Evolutionary conservation across 2,113 vertebrate genomes (phyloP).

Genomic region (Gasterosteus nipponicus): DNA sequence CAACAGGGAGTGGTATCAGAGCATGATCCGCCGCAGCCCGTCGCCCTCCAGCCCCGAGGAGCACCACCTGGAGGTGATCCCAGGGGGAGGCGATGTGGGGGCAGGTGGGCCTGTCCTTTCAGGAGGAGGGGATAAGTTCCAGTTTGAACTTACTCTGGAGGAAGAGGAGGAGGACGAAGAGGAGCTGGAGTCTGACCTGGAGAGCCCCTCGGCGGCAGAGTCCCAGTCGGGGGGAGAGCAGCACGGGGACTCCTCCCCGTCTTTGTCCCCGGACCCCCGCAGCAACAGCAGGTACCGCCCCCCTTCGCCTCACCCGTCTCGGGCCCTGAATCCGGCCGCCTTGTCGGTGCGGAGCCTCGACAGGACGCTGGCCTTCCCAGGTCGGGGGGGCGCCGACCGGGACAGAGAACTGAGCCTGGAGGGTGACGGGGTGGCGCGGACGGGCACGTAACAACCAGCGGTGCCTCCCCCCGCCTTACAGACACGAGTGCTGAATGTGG

Average conservation of each 20-base stretch:
- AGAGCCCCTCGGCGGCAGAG: conserved; percentile 81
- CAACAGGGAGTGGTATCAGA: conserved; percentile 95
- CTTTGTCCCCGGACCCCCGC: conserved; percentile 58
- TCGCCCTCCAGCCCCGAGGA: conserved; percentile 71
- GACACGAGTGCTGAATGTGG: conserved; percentile 22
- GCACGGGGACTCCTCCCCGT: conserved; percentile 57
- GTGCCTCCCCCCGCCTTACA: conserved; percentile 56
- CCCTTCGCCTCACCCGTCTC: conserved; percentile 60
- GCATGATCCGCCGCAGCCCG: conserved; percentile 91
- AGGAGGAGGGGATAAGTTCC: conserved; percentile 83
- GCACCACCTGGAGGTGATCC: conserved; percentile 41
- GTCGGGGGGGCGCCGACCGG: conserved; percentile 26
- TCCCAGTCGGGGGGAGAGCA: conserved; percentile 48
- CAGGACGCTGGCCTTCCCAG: conserved; percentile 53
- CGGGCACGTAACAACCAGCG: conserved; percentile 73
- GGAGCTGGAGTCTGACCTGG: conserved; percentile 76
- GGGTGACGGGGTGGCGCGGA: conserved; percentile 45
- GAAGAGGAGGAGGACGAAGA: conserved; percentile 79
- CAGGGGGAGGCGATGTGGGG: conserved; percentile 30
- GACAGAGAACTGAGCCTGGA: conserved; percentile 69
- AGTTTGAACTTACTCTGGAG: conserved; percentile 88
- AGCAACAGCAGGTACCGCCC: conserved; percentile 59
- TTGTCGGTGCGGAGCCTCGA: conserved; percentile 66
- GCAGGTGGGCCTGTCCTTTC: conserved; percentile 42
- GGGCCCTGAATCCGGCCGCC: conserved; percentile 52